Evolutionary conservation across 1,140 invertebrate genomes (phyloP).

Genomic region (Leguminivora glycinivorella): DNA sequence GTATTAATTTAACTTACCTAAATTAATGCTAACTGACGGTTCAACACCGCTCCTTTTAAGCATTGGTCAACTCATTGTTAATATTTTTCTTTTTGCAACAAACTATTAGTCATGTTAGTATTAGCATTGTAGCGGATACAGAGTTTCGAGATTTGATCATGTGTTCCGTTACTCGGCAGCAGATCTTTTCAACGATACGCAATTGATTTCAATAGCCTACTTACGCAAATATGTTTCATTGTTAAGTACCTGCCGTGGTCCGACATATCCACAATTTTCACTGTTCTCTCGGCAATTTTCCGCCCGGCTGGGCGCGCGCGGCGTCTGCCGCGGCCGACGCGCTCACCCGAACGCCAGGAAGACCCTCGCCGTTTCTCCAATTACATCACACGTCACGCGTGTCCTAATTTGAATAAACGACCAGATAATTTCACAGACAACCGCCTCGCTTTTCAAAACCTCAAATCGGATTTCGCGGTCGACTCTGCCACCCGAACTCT

Average conservation of each 20-base stretch:
- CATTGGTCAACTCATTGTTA: neutral
- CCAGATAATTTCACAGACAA: conserved; percentile 28
- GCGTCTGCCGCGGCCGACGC: conserved; percentile 5
- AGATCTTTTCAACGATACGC: conserved; percentile 12
- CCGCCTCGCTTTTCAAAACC: conserved; percentile 26
- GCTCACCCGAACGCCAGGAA: conserved; percentile 28
- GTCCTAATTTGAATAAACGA: conserved; percentile 28
- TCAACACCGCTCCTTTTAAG: neutral
- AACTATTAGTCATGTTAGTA: no score
- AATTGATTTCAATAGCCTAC: conserved; percentile 24
- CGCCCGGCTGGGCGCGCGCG: conserved; percentile 22
- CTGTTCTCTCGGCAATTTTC: conserved; percentile 28
- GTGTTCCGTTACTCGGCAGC: conserved; percentile 6
- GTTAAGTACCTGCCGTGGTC: conserved; percentile 6
- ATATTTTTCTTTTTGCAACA: neutral
- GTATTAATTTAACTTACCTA: no score
- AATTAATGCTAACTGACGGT: no score
- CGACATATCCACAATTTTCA: conserved; percentile 30
- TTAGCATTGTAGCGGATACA: neutral
- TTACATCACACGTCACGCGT: conserved; percentile 29
- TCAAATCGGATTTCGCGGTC: conserved; percentile 27
- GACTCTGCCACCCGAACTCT: conserved; percentile 10
- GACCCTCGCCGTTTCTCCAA: conserved; percentile 27
- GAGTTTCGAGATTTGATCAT: conserved; percentile 6
- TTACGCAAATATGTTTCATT: conserved; percentile 17